Conservation (phyloP, 2,113 vertebrate species). For the Hoplias malabaricus region DNA sequence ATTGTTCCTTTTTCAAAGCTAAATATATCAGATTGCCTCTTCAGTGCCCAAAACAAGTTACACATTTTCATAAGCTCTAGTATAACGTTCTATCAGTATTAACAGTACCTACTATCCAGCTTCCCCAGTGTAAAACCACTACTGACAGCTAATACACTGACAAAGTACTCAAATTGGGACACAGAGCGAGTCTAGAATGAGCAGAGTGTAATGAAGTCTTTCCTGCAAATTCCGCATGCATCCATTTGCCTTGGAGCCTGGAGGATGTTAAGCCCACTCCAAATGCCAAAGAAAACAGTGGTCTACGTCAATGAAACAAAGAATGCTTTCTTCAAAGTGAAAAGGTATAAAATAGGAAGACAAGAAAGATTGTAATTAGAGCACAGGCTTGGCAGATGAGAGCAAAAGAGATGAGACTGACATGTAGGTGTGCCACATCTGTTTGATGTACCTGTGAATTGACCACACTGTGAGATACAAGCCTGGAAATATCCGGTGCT, state of each 20-base stretch:
- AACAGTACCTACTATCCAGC: too few species aligned
- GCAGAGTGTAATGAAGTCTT: neutral
- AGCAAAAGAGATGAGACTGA: neutral
- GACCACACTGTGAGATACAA: neutral
- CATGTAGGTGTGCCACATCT: neutral
- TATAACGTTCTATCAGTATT: too few species aligned
- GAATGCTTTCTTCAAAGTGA: neutral
- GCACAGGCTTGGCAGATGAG: neutral
- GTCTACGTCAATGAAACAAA: neutral
- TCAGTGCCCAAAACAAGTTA: too few species aligned
- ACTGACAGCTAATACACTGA: too few species aligned
- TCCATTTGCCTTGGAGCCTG: neutral
- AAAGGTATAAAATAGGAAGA: neutral
- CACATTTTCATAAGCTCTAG: too few species aligned
- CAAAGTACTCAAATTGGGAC: neutral
- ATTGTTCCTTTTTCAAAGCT: too few species aligned
- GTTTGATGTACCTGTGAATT: neutral
- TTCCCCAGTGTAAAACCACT: too few species aligned
- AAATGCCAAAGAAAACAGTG: neutral
- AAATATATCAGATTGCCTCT: too few species aligned
- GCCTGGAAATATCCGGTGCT: neutral
- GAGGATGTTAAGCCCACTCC: neutral
- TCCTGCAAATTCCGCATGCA: neutral
- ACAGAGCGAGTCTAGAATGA: neutral
- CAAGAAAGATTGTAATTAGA: neutral